Evolutionary conservation across 2,113 vertebrate species (phyloP), one percentile per base, ranked within the genome.

Genomic region (Calyptommatus sinebrachiatus): DNA sequence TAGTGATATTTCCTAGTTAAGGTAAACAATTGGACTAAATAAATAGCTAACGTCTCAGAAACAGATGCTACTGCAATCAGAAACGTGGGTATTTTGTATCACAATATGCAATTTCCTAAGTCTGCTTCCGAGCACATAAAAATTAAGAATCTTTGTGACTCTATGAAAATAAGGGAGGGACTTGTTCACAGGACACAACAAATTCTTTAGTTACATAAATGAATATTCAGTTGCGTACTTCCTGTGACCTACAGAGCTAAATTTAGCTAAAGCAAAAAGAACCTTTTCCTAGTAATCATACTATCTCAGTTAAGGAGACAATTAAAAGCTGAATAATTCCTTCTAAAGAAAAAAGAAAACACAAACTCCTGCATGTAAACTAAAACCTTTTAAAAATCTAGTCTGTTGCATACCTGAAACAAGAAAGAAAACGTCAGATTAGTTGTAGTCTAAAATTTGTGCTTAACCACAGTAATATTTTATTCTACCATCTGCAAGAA

Each of bases 171-270:
- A 28, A 77, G 50, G 31, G 53, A 62, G 62, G 28, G 71, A 83
- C 16, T 74, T 83, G 21, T 62, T 62, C 57, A 68, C 22, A 35
- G 50, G 28, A 53, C n/a, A 35, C 50, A 78, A n/a, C 76, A 53
- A 69, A 31, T 9, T 35, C 45, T 79, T 83, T 78, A 68, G 26
- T 78, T 69, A 69, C 62, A 73, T 48, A 5, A 83, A 78, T 81
- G 73, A 81, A 76, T 46, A 31, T 74, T 69, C 53, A 78, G 41
- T 61, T 78, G 41, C 18, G 69, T 61, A 60, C 45, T 69, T 78
- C 77, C 48, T 74, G 53, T 22, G 41, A n/a, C 28, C 48, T 74
- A 78, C 22, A 35, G 41, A 46, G 26, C 31, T 78, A 74, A 74
- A 60, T 80, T 60, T 74, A 75, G 21, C 29, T 26, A 45, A 78